phyloP scores from a whole-genome alignment of 2,113 vertebrate genomes.

The Cryptomyrus ogoouensis region DNA sequence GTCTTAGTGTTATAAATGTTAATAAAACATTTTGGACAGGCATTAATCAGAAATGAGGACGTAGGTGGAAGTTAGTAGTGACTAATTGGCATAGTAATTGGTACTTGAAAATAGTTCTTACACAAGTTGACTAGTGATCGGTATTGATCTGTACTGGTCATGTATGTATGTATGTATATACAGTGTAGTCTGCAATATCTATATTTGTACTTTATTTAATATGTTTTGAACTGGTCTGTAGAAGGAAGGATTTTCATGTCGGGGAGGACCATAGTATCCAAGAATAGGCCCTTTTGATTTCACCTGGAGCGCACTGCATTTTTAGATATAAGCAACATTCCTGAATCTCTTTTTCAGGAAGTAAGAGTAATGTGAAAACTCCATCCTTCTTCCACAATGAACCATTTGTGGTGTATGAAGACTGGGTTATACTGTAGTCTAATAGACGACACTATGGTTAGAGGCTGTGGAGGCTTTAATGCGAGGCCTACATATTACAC shows the following conservation, averaged over 20 bases:
- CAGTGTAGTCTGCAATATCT: slow-evolving; percentile 15
- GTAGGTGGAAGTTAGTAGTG: not conserved
- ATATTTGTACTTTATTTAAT: slow-evolving; percentile 13
- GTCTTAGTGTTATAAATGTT: not conserved
- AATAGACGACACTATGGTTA: not conserved
- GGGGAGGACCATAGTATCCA: not conserved
- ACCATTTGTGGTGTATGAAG: not conserved
- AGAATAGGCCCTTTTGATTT: not conserved
- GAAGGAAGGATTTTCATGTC: not conserved
- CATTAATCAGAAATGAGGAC: not conserved
- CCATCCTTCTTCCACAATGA: not conserved
- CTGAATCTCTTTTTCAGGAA: not conserved
- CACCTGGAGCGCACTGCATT: not conserved
- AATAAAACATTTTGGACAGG: not conserved
- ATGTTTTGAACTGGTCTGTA: slow-evolving; percentile 24
- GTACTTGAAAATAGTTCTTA: slow-evolving; percentile 2
- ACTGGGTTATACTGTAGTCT: not conserved
- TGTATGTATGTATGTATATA: slow-evolving; percentile 15
- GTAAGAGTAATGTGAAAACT: not conserved
- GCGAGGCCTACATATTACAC: not conserved
- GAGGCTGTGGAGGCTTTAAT: not conserved
- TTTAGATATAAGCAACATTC: not conserved
- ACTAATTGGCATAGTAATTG: not conserved
- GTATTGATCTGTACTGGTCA: slow-evolving; percentile 4
- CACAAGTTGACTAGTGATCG: not conserved